Conservation (phyloP, 2,797 vertebrate species). For the Acipenser transmontanus region DNA sequence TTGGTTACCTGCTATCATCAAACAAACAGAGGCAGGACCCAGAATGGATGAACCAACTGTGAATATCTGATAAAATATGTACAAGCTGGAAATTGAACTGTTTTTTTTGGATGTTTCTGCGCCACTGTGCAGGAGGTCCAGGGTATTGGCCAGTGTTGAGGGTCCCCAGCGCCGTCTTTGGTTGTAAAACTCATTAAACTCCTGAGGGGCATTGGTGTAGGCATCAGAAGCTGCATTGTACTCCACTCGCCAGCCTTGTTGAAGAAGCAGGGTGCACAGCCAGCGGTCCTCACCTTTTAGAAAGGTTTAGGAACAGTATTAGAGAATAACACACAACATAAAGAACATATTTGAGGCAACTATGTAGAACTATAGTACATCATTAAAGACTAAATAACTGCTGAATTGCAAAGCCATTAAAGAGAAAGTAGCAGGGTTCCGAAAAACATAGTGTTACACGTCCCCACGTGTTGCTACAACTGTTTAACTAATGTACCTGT, state of each 20-base stretch:
- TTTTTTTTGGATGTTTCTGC: conserved; percentile 62
- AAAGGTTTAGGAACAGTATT: too few species aligned
- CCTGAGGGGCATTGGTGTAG: conserved; percentile 72
- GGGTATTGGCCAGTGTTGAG: conserved; percentile 69
- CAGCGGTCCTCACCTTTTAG: conserved; percentile 69
- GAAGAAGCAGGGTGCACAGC: conserved; percentile 69
- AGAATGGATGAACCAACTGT: conserved; percentile 69
- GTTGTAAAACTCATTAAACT: conserved; percentile 76
- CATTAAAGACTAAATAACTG: too few species aligned
- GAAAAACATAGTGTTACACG: too few species aligned
- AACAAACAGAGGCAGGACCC: conserved; percentile 69
- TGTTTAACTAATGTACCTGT: too few species aligned
- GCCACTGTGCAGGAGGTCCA: conserved; percentile 62
- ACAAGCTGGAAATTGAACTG: conserved; percentile 60
- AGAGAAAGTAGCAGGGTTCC: too few species aligned
- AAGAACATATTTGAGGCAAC: too few species aligned
- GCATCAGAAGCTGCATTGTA: conserved; percentile 75
- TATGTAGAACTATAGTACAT: too few species aligned
- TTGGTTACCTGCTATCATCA: conserved; percentile 67
- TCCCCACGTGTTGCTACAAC: too few species aligned
- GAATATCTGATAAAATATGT: conserved; percentile 60
- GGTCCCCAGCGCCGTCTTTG: conserved; percentile 73
- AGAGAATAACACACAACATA: too few species aligned
- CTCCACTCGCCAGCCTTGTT: conserved; percentile 75
- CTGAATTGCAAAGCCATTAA: too few species aligned